These are phyloP conservation scores for Poecilia wingei DNA, from an alignment of 2,797 vertebrate species.

Conservation along the genomic window DNA sequence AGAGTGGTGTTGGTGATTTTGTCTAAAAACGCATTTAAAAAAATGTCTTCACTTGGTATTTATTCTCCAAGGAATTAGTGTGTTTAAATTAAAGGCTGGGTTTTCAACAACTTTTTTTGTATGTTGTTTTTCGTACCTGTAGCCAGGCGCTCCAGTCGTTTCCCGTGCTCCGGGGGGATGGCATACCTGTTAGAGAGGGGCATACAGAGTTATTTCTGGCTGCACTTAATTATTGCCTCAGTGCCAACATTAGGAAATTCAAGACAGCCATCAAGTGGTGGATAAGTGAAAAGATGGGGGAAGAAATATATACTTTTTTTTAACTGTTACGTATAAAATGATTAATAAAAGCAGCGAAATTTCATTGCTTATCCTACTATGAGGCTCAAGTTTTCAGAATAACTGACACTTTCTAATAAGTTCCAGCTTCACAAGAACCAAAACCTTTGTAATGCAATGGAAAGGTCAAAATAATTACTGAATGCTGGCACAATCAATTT, in stretches of 20 bases:
- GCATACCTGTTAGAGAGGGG: slow-evolving; percentile 77
- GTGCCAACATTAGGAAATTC: slow-evolving; percentile 22
- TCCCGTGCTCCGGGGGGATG: slow-evolving; percentile 85
- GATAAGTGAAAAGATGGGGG: slow-evolving; percentile 19
- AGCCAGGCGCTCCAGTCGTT: slow-evolving; percentile 84
- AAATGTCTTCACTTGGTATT: neutral
- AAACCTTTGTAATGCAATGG: neutral
- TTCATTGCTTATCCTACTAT: neutral
- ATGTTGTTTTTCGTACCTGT: slow-evolving; percentile 69
- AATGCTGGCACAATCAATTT: slow-evolving; percentile 1
- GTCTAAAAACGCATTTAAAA: neutral
- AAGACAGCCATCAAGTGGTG: slow-evolving; percentile 79
- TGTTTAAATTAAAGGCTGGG: neutral
- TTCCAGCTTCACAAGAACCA: slow-evolving; percentile 1
- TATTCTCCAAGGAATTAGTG: neutral
- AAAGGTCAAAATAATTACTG: slow-evolving; percentile 9
- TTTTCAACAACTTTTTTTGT: neutral
- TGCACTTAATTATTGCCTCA: slow-evolving; percentile 21
- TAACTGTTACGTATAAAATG: neutral
- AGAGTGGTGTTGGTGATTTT: no score
- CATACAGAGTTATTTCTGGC: slow-evolving; percentile 35
- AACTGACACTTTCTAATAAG: neutral
- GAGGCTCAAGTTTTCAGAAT: neutral
- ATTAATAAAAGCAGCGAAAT: neutral
- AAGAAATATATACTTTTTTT: neutral